Conservation (phyloP, 2,797 vertebrate species). For the Petrocephalus sullivani region DNA sequence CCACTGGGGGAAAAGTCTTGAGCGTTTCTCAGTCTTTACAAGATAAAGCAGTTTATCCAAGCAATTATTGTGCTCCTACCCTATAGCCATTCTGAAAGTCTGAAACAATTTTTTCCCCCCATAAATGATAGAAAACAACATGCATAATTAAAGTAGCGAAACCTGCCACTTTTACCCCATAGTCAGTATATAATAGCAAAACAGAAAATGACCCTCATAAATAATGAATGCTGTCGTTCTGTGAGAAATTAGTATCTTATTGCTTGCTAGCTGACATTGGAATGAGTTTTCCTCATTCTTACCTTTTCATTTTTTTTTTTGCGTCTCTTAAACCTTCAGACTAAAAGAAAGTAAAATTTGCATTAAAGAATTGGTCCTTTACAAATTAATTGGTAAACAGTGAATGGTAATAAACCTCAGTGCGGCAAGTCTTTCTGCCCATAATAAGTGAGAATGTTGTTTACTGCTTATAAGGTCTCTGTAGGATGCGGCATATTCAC, state of each 20-base stretch:
- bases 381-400: constrained; percentile 35
- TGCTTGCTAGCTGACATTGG: constrained; percentile 63
- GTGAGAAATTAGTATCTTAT: constrained; percentile 67
- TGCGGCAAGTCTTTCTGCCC: background rate
- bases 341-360: constrained; percentile 13
- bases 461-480: constrained; percentile 59
- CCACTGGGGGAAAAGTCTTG: constrained; percentile 30
- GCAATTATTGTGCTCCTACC: constrained; percentile 51
- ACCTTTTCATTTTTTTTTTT: background rate
- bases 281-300: constrained; percentile 41
- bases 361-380: constrained; percentile 35
- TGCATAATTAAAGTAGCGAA: constrained; percentile 67
- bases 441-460: constrained; percentile 1
- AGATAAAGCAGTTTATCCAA: constrained; percentile 63
- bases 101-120: constrained; percentile 57
- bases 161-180: constrained; percentile 59
- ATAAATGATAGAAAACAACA: constrained; percentile 67
- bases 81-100: constrained; percentile 66
- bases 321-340: background rate
- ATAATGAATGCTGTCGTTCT: constrained; percentile 69
- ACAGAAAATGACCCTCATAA: constrained; percentile 67
- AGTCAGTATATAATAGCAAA: constrained; percentile 66
- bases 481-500: background rate
- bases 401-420: constrained; percentile 4
- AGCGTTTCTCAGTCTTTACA: constrained; percentile 53